phyloP scores from a whole-genome alignment of 1,140 invertebrate species.

The Charaxes varanes region DNA sequence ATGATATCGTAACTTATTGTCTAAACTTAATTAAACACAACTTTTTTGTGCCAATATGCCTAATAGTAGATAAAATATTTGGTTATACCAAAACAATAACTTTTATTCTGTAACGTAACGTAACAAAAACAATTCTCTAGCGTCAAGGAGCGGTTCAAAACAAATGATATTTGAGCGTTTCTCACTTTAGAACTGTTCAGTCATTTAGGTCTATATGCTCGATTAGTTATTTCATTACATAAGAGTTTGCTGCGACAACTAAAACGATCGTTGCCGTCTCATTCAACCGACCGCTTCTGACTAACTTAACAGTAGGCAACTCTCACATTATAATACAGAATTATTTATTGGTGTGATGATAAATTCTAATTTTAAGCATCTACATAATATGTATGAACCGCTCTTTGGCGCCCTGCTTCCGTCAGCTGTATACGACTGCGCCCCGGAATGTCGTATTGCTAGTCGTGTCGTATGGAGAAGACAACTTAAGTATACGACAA shows the following conservation, averaged over 20 bases:
- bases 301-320: no score
- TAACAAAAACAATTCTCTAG: conserved; percentile 17
- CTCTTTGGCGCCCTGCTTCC: conserved; percentile 18
- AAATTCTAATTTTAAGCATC: no score
- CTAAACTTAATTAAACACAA: conserved; percentile 74
- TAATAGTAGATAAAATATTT: conserved; percentile 67
- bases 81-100: conserved; percentile 61
- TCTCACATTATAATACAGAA: no score
- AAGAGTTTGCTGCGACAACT: no score
- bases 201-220: conserved; percentile 8
- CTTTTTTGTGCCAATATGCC: conserved; percentile 72
- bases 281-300: no score
- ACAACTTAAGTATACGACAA: conserved; percentile 17
- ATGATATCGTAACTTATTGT: conserved; percentile 73
- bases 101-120: conserved; percentile 26
- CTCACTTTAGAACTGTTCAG: conserved; percentile 9
- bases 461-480: conserved; percentile 10
- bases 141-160: conserved; percentile 19
- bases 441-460: conserved; percentile 4
- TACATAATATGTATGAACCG: conserved; percentile 23
- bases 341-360: no score
- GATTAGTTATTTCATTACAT: no score
- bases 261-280: no score
- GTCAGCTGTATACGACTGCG: conserved; percentile 18
- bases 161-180: conserved; percentile 1